phyloP scores from a whole-genome alignment of 2,888 invertebrate genomes.

The Sabatieria punctata region DNA sequence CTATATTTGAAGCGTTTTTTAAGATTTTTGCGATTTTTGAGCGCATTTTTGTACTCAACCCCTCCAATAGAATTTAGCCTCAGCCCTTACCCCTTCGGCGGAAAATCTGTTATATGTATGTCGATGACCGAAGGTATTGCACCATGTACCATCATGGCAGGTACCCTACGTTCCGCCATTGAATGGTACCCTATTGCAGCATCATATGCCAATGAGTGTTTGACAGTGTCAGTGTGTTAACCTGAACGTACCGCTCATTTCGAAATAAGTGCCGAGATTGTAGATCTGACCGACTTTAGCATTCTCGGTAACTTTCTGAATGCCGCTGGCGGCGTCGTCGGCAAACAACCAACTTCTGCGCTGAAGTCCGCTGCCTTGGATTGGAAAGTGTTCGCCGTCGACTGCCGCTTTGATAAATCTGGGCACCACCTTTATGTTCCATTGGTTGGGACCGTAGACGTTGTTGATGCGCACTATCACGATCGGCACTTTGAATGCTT shows the following conservation, averaged over 20 bases:
- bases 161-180: too few relatives aligned
- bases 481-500: slow-evolving; percentile 20
- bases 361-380: slow-evolving; percentile 24
- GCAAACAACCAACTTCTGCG: slow-evolving; percentile 28
- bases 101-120: too few relatives aligned
- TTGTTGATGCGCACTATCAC: slow-evolving; percentile 26
- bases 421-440: slow-evolving; percentile 23
- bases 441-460: slow-evolving; percentile 29
- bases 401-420: not conserved
- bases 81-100: too few relatives aligned
- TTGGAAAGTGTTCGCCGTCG: slow-evolving; percentile 20
- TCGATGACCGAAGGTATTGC: too few relatives aligned
- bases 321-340: slow-evolving; percentile 26
- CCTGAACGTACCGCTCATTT: slow-evolving; percentile 25
- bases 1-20: too few relatives aligned
- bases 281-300: slow-evolving; percentile 24
- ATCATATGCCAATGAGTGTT: too few relatives aligned
- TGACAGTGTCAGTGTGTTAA: too few relatives aligned
- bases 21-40: too few relatives aligned
- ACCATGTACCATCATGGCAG: too few relatives aligned
- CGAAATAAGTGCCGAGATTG: slow-evolving; percentile 27
- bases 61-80: too few relatives aligned
- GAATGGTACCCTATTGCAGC: too few relatives aligned
- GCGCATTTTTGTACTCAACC: too few relatives aligned
- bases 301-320: slow-evolving; percentile 19